These are phyloP conservation scores for Hypomecis punctinalis DNA, from an alignment of 2,888 invertebrate genomes.

Conservation along the genomic window DNA sequence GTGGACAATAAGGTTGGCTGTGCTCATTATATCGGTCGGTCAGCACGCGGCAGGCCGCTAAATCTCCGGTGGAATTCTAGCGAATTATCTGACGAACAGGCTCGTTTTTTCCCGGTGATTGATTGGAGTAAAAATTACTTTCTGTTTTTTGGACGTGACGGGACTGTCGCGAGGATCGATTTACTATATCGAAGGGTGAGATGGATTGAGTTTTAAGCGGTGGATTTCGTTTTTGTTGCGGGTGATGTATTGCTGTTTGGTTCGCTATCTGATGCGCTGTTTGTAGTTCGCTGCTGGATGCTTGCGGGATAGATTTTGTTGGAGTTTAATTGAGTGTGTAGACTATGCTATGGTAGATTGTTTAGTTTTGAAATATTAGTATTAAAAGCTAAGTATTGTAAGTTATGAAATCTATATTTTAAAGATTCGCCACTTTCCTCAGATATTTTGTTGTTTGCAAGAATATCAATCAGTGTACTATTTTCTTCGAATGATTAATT, in stretches of 20 bases:
- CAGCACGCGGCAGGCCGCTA: conserved; percentile 79
- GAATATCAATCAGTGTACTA: neutral
- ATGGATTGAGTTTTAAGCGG: conserved; percentile 60
- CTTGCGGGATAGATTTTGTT: conserved; percentile 11
- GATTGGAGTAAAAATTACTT: conserved; percentile 82
- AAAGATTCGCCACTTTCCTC: neutral
- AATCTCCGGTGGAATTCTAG: conserved; percentile 83
- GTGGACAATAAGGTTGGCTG: conserved; percentile 63
- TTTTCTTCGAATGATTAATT: neutral
- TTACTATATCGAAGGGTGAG: conserved; percentile 50
- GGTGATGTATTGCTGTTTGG: conserved; percentile 33
- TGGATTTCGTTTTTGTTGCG: conserved; percentile 31
- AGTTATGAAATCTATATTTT: neutral
- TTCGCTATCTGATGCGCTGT: conserved; percentile 20
- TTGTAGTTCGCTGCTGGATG: neutral
- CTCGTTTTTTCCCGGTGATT: conserved; percentile 80
- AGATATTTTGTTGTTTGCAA: neutral
- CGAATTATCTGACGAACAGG: conserved; percentile 79
- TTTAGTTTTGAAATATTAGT: too few species aligned
- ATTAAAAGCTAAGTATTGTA: too few species aligned
- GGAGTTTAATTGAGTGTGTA: conserved; percentile 10
- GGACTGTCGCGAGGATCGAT: conserved; percentile 55
- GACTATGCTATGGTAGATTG: too few species aligned
- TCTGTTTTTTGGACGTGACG: conserved; percentile 65
- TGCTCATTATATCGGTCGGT: conserved; percentile 80